A percentile compares a stretch with the other conserved stretches of the same genome.
phyloP scores from a whole-genome alignment of 2,113 vertebrate species.

The Epinephelus cyanopodus region DNA sequence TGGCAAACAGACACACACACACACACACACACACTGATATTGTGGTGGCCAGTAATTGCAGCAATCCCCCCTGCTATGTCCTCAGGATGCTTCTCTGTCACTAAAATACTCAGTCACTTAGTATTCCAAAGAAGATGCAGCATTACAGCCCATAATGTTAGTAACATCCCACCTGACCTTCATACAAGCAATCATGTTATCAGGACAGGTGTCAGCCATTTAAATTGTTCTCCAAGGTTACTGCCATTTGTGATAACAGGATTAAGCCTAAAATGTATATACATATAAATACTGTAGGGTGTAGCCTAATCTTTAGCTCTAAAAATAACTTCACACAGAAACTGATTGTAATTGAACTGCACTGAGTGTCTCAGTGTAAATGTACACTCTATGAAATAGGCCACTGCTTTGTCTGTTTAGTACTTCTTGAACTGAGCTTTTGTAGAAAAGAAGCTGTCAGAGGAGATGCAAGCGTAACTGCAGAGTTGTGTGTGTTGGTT shows the following conservation, averaged over 20 bases:
- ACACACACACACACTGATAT: background rate
- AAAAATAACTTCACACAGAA: background rate
- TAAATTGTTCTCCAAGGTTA: background rate
- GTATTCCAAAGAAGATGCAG: slow-evolving; percentile 5
- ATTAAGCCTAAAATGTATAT: background rate
- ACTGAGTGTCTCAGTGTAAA: background rate
- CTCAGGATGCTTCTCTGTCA: background rate
- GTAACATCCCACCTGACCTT: slow-evolving; percentile 19
- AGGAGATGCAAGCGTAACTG: slow-evolving; percentile 35
- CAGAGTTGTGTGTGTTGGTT: slow-evolving; percentile 41
- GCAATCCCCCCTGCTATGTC: background rate
- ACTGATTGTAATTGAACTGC: background rate
- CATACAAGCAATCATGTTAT: background rate
- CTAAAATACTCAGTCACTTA: background rate
- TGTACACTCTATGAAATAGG: background rate
- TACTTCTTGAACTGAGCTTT: background rate
- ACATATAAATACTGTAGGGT: background rate
- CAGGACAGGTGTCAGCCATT: background rate
- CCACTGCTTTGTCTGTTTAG: slow-evolving; percentile 15
- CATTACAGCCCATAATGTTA: background rate
- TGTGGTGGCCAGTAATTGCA: background rate
- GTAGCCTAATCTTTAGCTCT: too few relatives aligned
- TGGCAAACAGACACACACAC: background rate
- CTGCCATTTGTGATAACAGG: background rate
- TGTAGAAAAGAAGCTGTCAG: slow-evolving; percentile 31